A percentile compares a stretch with the other conserved stretches of the same genome.
These are phyloP conservation scores for Abrostola tripartita DNA, from an alignment of 2,888 invertebrate species.

Conservation along the genomic window DNA sequence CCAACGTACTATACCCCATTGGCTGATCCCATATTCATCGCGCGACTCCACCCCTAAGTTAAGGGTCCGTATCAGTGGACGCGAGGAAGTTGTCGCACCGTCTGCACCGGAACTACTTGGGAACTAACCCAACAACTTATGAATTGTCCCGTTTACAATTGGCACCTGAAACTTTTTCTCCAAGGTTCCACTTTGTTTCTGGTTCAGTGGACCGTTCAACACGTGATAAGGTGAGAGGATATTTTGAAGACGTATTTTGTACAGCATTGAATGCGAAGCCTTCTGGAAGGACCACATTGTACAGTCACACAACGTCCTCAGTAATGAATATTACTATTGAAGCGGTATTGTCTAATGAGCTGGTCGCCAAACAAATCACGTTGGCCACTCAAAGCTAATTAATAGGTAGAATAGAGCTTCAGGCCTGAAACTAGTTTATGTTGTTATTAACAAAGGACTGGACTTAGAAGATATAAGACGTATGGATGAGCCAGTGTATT, in stretches of 20 bases:
- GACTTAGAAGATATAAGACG: background rate
- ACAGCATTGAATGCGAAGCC: background rate
- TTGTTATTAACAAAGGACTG: conserved; percentile 60
- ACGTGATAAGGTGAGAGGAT: conserved; percentile 28
- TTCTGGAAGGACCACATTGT: background rate
- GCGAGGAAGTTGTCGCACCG: conserved; percentile 47
- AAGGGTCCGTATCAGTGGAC: conserved; percentile 53
- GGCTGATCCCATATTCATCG: conserved; percentile 53
- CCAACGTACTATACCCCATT: conserved; percentile 7
- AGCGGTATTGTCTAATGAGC: background rate
- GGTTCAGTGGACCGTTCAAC: conserved; percentile 20
- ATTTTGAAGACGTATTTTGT: background rate
- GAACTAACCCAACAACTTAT: conserved; percentile 56
- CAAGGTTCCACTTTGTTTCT: conserved; percentile 29
- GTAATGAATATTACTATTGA: background rate
- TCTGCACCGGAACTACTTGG: conserved; percentile 51
- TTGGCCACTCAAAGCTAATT: conserved; percentile 57
- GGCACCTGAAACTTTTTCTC: conserved; percentile 52
- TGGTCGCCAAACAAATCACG: conserved; percentile 52
- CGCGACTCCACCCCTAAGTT: conserved; percentile 44
- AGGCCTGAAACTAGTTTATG: conserved; percentile 62
- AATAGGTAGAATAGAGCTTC: conserved; percentile 44
- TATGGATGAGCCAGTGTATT: conserved; percentile 10
- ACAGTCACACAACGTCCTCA: background rate
- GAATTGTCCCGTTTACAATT: conserved; percentile 57